Evolutionary conservation across 2,888 invertebrate species (phyloP).

Genomic region (Linnaemya vulpina): DNA sequence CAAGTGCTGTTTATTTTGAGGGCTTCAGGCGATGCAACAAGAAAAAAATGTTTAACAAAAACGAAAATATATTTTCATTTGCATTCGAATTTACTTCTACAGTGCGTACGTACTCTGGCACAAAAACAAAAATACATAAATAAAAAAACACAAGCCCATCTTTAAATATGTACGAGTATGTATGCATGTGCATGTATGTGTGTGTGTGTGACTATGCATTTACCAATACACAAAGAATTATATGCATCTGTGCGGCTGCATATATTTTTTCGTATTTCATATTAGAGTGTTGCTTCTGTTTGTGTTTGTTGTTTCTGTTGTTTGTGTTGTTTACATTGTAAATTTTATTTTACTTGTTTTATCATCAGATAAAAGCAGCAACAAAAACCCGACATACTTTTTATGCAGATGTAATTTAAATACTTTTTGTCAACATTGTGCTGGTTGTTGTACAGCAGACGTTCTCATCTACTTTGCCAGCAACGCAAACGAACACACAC

Average conservation of each 20-base stretch:
- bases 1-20: background rate
- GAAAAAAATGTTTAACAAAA: background rate
- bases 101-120: background rate
- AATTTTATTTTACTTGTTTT: slow-evolving; percentile 28
- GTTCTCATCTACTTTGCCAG: background rate
- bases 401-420: slow-evolving; percentile 41
- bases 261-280: background rate
- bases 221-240: background rate
- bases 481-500: too few relatives aligned
- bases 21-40: background rate
- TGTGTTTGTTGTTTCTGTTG: slow-evolving; percentile 22
- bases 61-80: background rate
- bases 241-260: background rate
- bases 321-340: slow-evolving; percentile 29
- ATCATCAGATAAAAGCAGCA: slow-evolving; percentile 1
- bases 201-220: background rate
- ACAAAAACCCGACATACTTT: slow-evolving; percentile 12
- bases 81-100: background rate
- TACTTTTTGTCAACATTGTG: slow-evolving; percentile 5
- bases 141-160: background rate
- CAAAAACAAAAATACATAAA: background rate
- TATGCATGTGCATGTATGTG: background rate
- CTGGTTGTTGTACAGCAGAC: slow-evolving; percentile 18
- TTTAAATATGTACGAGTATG: background rate
- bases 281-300: slow-evolving; percentile 2